Evolutionary conservation across 2,113 vertebrate genomes (phyloP).

Genomic region (Sinocyclocheilus grahami): DNA sequence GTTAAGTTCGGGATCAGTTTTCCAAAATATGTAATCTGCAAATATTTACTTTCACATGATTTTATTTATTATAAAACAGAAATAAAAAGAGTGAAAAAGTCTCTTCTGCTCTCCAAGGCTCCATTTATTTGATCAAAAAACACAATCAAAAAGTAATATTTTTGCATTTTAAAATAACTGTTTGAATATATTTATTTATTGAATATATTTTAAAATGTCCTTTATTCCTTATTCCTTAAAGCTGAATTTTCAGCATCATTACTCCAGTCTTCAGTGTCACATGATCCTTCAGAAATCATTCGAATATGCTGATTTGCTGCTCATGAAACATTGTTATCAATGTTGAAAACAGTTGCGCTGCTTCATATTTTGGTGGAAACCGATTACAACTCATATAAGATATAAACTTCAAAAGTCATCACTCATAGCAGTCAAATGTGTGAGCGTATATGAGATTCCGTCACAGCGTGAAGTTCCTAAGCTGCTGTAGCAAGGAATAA

Average conservation of each 20-base stretch:
- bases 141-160: too few relatives aligned
- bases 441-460: background rate
- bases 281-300: too few relatives aligned
- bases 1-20: background rate
- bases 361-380: background rate
- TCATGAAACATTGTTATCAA: background rate
- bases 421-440: background rate
- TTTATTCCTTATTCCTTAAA: too few relatives aligned
- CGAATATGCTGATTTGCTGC: too few relatives aligned
- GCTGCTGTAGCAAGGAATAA: constrained; percentile 33
- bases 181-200: background rate
- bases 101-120: background rate
- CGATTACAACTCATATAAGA: background rate
- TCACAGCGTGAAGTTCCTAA: constrained; percentile 24
- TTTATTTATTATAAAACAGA: background rate
- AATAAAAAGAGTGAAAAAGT: background rate
- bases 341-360: background rate
- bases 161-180: background rate
- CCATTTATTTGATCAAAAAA: background rate
- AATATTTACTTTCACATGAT: background rate
- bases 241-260: too few relatives aligned
- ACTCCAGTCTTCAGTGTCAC: too few relatives aligned
- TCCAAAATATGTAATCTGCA: background rate
- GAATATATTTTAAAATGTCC: too few relatives aligned
- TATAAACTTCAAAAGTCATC: background rate